Evolutionary conservation across 1,140 invertebrate genomes (phyloP).

Genomic region (Drosophila miranda): DNA sequence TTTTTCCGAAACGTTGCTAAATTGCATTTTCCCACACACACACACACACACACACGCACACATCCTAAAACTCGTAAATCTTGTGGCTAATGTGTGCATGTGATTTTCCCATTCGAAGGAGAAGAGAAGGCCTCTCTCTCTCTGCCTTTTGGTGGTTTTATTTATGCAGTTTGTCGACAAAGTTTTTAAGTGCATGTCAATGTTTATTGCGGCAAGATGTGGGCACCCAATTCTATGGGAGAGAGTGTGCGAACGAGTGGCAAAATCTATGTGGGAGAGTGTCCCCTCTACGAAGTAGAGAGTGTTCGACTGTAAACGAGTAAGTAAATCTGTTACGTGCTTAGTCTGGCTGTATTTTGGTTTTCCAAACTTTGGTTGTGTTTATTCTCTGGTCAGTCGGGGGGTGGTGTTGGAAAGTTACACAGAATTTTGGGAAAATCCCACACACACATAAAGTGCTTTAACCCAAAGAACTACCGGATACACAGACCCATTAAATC

Average conservation of each 20-base stretch:
- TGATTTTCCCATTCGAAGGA: constrained; percentile 18
- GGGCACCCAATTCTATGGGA: constrained; percentile 8
- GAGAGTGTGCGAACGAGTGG: background rate
- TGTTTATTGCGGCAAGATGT: constrained; percentile 58
- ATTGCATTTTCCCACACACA: constrained; percentile 35
- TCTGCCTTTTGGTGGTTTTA: constrained; percentile 21
- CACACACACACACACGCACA: background rate
- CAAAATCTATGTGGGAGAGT: background rate
- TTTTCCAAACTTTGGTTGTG: constrained; percentile 6
- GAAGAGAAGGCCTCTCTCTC: constrained; percentile 7
- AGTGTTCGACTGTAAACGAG: constrained; percentile 13
- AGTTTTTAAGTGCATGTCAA: constrained; percentile 68
- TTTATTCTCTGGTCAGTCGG: constrained; percentile 12
- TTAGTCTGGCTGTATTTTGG: constrained; percentile 14
- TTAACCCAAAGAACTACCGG: background rate
- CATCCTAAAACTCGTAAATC: constrained; percentile 36
- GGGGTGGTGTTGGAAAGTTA: too few relatives aligned
- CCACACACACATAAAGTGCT: constrained; percentile 2
- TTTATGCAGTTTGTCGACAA: constrained; percentile 52
- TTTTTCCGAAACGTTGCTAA: constrained; percentile 39
- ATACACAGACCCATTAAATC: constrained; percentile 13
- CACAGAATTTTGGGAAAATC: too few relatives aligned
- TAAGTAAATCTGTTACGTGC: constrained; percentile 42
- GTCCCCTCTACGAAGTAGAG: too few relatives aligned
- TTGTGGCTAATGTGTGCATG: constrained; percentile 41